Conservation (phyloP, 2,113 vertebrate genomes). For the Gobio gobio region DNA sequence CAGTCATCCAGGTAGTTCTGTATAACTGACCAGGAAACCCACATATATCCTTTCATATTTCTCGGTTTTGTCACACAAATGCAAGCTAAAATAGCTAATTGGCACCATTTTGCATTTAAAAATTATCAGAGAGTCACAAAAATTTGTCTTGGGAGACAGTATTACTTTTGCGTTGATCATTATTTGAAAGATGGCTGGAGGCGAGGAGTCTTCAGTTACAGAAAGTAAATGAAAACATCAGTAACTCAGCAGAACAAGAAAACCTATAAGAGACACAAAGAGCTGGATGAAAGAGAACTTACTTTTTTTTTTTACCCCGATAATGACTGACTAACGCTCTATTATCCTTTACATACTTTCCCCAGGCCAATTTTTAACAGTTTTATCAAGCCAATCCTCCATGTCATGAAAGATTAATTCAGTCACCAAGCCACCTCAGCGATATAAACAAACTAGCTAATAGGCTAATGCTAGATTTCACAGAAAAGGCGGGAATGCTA, state of each 20-base stretch:
- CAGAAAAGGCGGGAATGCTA: slow-evolving; percentile 26
- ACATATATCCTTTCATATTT: neutral
- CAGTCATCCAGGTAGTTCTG: neutral
- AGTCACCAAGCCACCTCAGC: neutral
- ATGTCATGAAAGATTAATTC: slow-evolving; percentile 2
- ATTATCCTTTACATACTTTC: neutral
- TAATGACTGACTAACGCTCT: neutral
- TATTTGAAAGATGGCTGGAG: neutral
- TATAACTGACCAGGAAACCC: neutral
- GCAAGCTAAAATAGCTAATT: neutral
- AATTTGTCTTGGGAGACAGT: neutral
- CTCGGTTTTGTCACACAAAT: neutral
- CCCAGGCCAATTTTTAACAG: neutral
- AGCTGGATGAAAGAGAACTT: neutral
- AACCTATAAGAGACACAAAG: neutral
- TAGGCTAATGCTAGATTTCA: neutral
- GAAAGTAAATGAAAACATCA: neutral
- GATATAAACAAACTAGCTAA: slow-evolving; percentile 23
- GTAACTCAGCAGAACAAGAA: slow-evolving; percentile 13
- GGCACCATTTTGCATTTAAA: neutral
- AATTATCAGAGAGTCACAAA: neutral
- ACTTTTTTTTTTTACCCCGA: neutral
- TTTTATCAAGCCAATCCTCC: neutral
- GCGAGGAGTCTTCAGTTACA: neutral
- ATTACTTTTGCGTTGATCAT: neutral